Base-by-base conservation (phyloP, 2,113 vertebrate genomes). In the Toxostoma redivivum region DNA sequence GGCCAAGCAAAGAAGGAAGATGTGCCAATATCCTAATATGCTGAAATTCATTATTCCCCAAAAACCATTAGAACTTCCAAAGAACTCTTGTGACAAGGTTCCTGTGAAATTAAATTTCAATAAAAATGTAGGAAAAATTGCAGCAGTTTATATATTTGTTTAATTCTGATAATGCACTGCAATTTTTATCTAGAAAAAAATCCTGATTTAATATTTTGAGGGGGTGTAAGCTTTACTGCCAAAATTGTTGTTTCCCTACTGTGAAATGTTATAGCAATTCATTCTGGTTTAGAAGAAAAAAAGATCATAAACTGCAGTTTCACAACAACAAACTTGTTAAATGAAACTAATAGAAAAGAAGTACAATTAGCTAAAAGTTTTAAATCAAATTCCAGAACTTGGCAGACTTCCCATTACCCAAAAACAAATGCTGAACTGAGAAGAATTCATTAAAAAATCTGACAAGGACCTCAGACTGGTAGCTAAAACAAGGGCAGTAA, bases 331-430 rank as follows among this genome's bases (percentile, higher is more conserved):
- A 45, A 60, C 82, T 92, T 95, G 78, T 87, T 73, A 89, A 94
- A 86, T 72, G 33, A 93, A 96, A 88, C 78, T 58, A 62, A 89
- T 70, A 90, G 81, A 31, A 94, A 81, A 95, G 54, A 94, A 83
- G 25, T 65, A 93, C 77, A 97, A 97, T 89, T 94, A 91, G 67
- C 40, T 92, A 88, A 66, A 91, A 95, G 88, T n/a, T 79, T 95
- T 95, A 91, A 92, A 96, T 92, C 79, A 81, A 88, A 80, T 95
- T 80, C 45, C 19, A 81, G 83, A 84, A 62, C 27, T 44, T 93
- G 83, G 61, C 91, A 94, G 79, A 67, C 21, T 72, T 70, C 94
- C 90, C 12, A 56, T 67, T 81, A 72, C 56, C 45, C 27, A 61
- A 92, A 95, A 94, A 7, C n/a, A 93, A 94, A 53, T 12, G 30